Evolutionary conservation across 2,113 vertebrate genomes (phyloP), one percentile per base, ranked within the genome.

Genomic region (Phasianus colchicus): DNA sequence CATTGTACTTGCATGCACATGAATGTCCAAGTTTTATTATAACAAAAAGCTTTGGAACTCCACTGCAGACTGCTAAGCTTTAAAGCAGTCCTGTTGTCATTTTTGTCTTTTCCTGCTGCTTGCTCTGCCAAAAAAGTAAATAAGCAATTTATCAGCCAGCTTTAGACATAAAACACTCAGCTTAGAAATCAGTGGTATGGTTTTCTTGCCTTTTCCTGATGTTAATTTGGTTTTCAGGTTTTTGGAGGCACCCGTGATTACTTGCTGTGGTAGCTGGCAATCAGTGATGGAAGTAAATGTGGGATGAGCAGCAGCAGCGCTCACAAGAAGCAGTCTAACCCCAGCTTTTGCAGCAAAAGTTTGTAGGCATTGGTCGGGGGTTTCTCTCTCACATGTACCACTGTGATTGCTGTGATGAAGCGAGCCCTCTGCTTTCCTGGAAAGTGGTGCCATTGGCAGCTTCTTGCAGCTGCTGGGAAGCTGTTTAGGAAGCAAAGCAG

Each of bases 381-480:
- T 70, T 84, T 87, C 52, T 91, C 2, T 4, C 73, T 63, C 50
- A 21, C 38, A 19, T 67, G 42, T 67, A 25, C 12, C 16, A 71
- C 52, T 55, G 45, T 71, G 61, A 1, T 27, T 84, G 55, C 60
- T 75, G 42, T 25, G 86, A 30, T 63, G 40, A 40, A 93, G 67
- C 30, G 16, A 78, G 42, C 88, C 70, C 70, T 86, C 61, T 47
- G 55, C 10, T 45, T 9, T 43, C 1, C 14, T 60, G 57, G 61
- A 57, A 75, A 86, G 58, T 20, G 21, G 80, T 71, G 76, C 40
- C 34, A 13, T 29, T 70, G 76, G 65, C 64, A 92, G 13, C 40
- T 92, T 78, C 54, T 50, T 80, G 50, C 30, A 83, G 57, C 77
- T 94, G 88, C 83, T 77, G 69, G 71, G 72, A 72, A 94, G 60